Conservation (phyloP, 2,888 invertebrate species). For the Prostheceraeus crozeri region DNA sequence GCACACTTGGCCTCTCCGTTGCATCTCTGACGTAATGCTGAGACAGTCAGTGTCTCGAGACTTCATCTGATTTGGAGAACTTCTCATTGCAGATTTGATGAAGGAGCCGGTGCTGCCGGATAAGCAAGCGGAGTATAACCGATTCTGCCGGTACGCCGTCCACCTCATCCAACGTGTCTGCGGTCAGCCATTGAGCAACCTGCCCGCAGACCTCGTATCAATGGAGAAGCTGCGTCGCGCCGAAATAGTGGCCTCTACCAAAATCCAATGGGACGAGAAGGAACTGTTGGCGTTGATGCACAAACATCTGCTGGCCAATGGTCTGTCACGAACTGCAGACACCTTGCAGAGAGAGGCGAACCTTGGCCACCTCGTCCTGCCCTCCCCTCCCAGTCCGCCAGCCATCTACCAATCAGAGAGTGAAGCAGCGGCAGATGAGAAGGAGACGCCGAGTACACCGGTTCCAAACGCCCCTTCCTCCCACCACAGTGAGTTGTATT, state of each 20-base stretch:
- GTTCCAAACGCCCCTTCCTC: conserved; percentile 45
- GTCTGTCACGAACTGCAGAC: conserved; percentile 67
- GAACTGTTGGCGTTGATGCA: conserved; percentile 84
- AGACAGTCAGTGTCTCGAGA: background rate
- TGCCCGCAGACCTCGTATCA: conserved; percentile 20
- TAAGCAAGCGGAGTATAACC: conserved; percentile 84
- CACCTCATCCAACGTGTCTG: conserved; percentile 75
- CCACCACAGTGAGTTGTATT: no score
- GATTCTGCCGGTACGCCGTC: conserved; percentile 85
- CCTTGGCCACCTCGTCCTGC: conserved; percentile 45
- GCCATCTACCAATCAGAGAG: no score
- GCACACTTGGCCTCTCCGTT: no score
- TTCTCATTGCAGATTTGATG: conserved; percentile 69
- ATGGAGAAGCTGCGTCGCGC: conserved; percentile 59
- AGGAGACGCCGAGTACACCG: conserved; percentile 39
- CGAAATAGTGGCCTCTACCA: conserved; percentile 88
- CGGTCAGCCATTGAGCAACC: no score
- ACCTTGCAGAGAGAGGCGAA: conserved; percentile 69
- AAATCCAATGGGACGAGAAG: conserved; percentile 84
- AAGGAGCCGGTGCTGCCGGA: conserved; percentile 92
- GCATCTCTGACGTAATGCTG: no score
- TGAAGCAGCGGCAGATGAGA: background rate
- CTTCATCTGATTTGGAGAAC: no score
- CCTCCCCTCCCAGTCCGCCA: conserved; percentile 45
- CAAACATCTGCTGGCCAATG: conserved; percentile 70